Conservation (phyloP, 1,140 invertebrate genomes). For the Conus ventricosus region DNA sequence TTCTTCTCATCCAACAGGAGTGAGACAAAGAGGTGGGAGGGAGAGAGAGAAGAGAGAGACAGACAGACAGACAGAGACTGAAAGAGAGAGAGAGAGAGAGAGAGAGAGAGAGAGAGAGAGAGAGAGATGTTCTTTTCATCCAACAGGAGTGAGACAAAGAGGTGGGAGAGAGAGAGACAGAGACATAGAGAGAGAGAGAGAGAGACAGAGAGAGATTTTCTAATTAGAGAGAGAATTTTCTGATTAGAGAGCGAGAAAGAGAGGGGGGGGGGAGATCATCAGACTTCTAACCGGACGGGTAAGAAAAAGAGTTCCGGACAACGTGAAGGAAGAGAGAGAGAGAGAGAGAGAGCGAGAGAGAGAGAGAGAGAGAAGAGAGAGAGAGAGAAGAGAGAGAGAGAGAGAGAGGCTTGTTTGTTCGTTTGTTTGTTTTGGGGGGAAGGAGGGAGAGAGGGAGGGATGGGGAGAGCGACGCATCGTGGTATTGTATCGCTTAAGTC, state of each 20-base stretch:
- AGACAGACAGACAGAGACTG: too few relatives aligned
- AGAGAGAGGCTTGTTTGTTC: neutral
- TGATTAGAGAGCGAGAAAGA: neutral
- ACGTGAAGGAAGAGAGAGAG: neutral
- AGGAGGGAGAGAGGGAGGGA: conserved; percentile 18
- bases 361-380: conserved; percentile 4
- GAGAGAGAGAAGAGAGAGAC: too few relatives aligned
- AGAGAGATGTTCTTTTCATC: too few relatives aligned
- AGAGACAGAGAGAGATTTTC: neutral
- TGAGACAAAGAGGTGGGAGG: too few relatives aligned
- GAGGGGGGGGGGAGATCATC: neutral
- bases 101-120: too few relatives aligned
- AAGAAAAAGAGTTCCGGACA: too few relatives aligned
- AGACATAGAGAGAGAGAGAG: neutral
- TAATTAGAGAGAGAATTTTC: neutral
- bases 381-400: neutral
- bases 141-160: too few relatives aligned
- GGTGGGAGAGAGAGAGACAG: neutral
- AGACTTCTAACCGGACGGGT: too few relatives aligned
- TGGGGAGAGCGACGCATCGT: neutral
- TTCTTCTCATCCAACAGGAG: too few relatives aligned
- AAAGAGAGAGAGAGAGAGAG: too few relatives aligned
- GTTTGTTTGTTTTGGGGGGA: too few relatives aligned
- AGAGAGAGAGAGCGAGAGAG: conserved; percentile 7
- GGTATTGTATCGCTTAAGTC: too few relatives aligned